Evolutionary conservation across 2,888 invertebrate species (phyloP).

Genomic region (Alloplasta piceator): DNA sequence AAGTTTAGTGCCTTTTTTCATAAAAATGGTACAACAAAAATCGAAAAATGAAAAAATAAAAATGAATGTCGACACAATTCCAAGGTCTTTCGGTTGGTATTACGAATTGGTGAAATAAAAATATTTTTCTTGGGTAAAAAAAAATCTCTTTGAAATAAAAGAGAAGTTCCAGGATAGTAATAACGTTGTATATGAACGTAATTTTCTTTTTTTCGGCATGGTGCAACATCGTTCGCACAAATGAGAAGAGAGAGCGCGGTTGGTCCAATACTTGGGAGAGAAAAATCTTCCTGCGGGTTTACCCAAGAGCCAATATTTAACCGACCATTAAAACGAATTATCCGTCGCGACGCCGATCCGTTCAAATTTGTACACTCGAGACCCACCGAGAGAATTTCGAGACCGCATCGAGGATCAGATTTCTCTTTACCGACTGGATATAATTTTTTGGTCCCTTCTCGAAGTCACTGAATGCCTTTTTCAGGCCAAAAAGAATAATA

Average conservation of each 20-base stretch:
- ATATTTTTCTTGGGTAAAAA: no score
- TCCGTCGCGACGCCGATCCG: conserved; percentile 50
- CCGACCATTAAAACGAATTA: conserved; percentile 74
- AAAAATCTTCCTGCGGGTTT: conserved; percentile 63
- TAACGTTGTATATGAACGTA: no score
- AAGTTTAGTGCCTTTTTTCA: no score
- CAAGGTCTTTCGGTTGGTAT: no score
- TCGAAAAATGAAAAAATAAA: no score
- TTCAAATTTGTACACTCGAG: conserved; percentile 45
- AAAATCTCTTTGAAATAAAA: no score
- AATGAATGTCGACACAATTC: no score
- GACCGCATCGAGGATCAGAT: conserved; percentile 39
- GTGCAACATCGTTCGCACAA: conserved; percentile 7
- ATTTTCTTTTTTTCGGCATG: conserved; percentile 19
- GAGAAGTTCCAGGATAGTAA: no score
- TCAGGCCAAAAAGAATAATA: background rate
- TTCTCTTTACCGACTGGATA: conserved; percentile 51
- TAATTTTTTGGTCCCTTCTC: conserved; percentile 19
- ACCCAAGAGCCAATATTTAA: conserved; percentile 76
- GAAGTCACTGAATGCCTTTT: conserved; percentile 5
- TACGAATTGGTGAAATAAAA: no score
- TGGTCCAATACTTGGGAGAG: conserved; percentile 69
- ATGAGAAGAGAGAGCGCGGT: conserved; percentile 64
- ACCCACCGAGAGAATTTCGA: background rate
- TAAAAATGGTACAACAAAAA: no score